phyloP scores from a whole-genome alignment of 2,888 invertebrate species.

The Brenthis hecate region DNA sequence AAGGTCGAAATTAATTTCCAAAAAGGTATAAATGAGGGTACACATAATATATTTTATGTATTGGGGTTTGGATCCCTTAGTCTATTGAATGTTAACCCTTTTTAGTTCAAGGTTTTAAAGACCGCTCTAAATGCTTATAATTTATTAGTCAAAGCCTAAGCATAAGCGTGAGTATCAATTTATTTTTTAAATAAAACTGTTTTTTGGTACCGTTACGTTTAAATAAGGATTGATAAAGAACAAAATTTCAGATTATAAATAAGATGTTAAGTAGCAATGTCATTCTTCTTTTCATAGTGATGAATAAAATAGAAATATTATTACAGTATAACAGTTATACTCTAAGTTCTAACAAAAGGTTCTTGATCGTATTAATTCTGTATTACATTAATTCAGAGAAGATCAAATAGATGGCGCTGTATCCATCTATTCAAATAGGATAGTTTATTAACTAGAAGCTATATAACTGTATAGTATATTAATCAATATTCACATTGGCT shows the following conservation, averaged over 20 bases:
- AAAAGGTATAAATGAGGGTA: constrained; percentile 39
- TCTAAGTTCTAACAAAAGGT: no score
- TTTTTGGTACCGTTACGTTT: neutral
- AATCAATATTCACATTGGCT: no score
- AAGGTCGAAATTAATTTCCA: constrained; percentile 38
- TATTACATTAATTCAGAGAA: no score
- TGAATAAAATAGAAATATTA: no score
- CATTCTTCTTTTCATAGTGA: no score
- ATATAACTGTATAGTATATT: no score
- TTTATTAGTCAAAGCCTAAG: constrained; percentile 14
- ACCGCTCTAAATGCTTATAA: constrained; percentile 23
- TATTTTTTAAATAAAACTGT: neutral
- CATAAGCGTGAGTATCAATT: constrained; percentile 12
- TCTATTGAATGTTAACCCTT: constrained; percentile 32
- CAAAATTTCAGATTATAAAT: neutral
- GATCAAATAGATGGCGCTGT: no score
- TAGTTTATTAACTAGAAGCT: no score
- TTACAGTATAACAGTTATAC: no score
- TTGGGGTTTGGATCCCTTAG: constrained; percentile 28
- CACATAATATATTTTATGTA: constrained; percentile 26
- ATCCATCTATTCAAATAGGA: no score
- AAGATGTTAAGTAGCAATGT: no score
- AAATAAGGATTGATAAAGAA: neutral
- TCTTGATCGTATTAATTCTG: no score
- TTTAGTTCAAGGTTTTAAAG: constrained; percentile 27